These are phyloP conservation scores for Epiblema foenella DNA, from an alignment of 2,888 invertebrate species.

Conservation along the genomic window DNA sequence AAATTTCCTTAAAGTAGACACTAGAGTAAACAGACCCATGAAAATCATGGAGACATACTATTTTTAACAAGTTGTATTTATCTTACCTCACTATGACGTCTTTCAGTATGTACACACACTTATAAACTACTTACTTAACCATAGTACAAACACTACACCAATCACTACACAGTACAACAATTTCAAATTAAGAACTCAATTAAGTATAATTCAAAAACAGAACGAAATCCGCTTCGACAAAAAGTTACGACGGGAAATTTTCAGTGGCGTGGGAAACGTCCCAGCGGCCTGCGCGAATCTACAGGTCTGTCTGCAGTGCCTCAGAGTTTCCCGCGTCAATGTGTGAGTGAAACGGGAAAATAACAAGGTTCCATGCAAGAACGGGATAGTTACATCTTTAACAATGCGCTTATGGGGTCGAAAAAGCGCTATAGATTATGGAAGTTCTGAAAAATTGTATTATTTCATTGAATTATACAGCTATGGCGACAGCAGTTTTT, in stretches of 20 bases:
- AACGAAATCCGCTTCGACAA: constrained; percentile 31
- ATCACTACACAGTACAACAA: constrained; percentile 49
- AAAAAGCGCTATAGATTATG: constrained; percentile 61
- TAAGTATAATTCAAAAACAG: constrained; percentile 5
- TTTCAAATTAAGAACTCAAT: constrained; percentile 27
- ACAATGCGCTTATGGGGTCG: constrained; percentile 51
- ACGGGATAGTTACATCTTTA: constrained; percentile 54
- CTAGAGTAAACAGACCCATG: not conserved
- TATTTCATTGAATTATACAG: constrained; percentile 13
- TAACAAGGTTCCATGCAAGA: constrained; percentile 48
- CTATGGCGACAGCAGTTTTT: too few species aligned
- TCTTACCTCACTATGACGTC: constrained; percentile 76
- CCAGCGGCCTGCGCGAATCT: constrained; percentile 68
- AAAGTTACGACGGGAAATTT: constrained; percentile 36
- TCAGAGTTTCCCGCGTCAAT: constrained; percentile 71
- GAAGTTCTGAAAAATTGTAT: constrained; percentile 24
- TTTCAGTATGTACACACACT: constrained; percentile 63
- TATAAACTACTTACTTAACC: constrained; percentile 48
- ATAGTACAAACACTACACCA: constrained; percentile 49
- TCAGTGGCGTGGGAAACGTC: constrained; percentile 64
- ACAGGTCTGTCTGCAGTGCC: constrained; percentile 77
- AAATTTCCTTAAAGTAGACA: too few species aligned
- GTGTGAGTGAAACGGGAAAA: constrained; percentile 53
- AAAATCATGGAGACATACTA: constrained; percentile 10
- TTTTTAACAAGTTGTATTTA: constrained; percentile 22